Evolutionary conservation across 2,797 vertebrate species (phyloP), one percentile per base, ranked within the genome.

Genomic region (Cichlasoma orientale): DNA sequence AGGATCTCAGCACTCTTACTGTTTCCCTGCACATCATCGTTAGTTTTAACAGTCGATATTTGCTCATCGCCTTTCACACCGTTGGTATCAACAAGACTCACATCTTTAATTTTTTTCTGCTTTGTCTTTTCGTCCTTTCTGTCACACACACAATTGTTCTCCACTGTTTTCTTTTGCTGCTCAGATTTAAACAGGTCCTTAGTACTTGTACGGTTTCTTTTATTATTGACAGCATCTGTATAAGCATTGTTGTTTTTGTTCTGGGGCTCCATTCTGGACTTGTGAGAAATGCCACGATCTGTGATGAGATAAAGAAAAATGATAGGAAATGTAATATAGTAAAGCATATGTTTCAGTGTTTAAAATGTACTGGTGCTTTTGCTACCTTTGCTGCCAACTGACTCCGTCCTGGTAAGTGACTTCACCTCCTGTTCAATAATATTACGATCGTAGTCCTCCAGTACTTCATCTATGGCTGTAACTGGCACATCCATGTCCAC

Each of bases 401-500:
- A 86, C 74, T 87, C 82, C 29, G 58, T 82, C 68, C 56, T 86
- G 21, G 14, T 78, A 12, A 53, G 68, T 25, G 77, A 58, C 4
- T 80, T 82, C 66, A 88, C 86, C 68, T 91, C 85, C 66, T 82
- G 85, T 84, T 88, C 86, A n/a, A 57, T 56, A 33, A 74, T 50
- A 27, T 85, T 83, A 63, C n/a, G 63, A 44, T 23, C 84, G 79
- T 90, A 88, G n/a, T 93, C 84, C 76, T 96, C 95, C 71, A 94
- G 90, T 79, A 96, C 93, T 82, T 97, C 97, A 89, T 97, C 96
- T 87, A 98, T 98, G 59, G 96, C 92, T 6, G 98, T 99, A 75
- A 99, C 97, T 52, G 98, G 98, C 90, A 99, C 95, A 41, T 95
- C 87, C 91, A 93, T 29, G 21, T 94, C 91, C 72, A 94, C 86